These are phyloP conservation scores for Meandrusa payeni DNA, from an alignment of 2,888 invertebrate species.

Conservation along the genomic window DNA sequence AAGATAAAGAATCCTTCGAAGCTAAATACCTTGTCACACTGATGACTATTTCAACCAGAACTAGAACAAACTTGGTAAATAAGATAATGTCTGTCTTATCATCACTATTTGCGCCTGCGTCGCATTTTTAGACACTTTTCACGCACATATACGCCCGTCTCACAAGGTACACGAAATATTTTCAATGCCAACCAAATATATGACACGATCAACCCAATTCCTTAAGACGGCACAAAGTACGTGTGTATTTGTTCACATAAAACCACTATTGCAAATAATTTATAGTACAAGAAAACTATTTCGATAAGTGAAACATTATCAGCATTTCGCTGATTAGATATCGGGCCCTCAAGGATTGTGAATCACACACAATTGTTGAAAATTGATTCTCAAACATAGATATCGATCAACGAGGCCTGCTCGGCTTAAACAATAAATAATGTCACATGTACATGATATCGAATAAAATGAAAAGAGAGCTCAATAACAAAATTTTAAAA, in stretches of 20 bases:
- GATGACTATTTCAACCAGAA: constrained; percentile 50
- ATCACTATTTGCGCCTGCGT: constrained; percentile 66
- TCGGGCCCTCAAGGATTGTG: constrained; percentile 59
- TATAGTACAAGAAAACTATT: constrained; percentile 54
- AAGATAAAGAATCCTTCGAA: constrained; percentile 31
- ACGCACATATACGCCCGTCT: constrained; percentile 5
- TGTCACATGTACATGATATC: no score
- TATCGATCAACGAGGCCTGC: background rate
- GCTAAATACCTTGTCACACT: constrained; percentile 45
- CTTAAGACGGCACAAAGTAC: constrained; percentile 11
- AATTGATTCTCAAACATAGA: background rate
- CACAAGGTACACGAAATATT: constrained; percentile 13
- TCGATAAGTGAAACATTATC: constrained; percentile 64
- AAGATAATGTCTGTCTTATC: constrained; percentile 57
- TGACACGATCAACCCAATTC: constrained; percentile 21
- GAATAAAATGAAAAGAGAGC: no score
- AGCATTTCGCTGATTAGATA: constrained; percentile 67
- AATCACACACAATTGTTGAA: constrained; percentile 35
- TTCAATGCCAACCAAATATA: constrained; percentile 16
- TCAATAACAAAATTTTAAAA: no score
- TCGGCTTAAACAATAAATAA: no score
- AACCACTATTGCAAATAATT: constrained; percentile 44
- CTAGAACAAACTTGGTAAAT: constrained; percentile 62
- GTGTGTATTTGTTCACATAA: constrained; percentile 10
- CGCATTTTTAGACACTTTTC: constrained; percentile 55